Conservation (phyloP, 2,888 invertebrate species). For the Hypomecis atomaria region DNA sequence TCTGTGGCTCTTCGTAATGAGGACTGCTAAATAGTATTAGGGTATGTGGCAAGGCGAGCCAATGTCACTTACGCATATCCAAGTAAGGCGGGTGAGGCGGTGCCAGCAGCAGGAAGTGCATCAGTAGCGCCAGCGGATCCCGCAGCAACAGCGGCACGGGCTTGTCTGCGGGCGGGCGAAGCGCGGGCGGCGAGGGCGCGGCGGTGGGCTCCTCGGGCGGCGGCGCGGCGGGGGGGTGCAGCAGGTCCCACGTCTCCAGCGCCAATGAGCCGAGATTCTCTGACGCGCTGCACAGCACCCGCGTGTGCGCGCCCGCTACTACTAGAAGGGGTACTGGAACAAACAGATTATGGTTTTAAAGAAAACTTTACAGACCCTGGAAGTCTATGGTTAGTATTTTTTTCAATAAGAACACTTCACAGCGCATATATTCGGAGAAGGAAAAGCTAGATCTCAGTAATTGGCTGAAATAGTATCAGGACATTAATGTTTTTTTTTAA, state of each 20-base stretch:
- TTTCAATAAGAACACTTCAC: too few species aligned
- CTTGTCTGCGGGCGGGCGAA: slow-evolving; percentile 33
- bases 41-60: too few species aligned
- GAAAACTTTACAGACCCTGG: too few species aligned
- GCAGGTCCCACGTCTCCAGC: slow-evolving; percentile 56
- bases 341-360: too few species aligned
- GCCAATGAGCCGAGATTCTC: slow-evolving; percentile 52
- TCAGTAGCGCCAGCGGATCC: slow-evolving; percentile 93
- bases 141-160: slow-evolving; percentile 92
- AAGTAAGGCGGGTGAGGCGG: slow-evolving; percentile 88
- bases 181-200: slow-evolving; percentile 41
- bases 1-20: too few species aligned
- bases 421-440: too few species aligned
- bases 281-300: slow-evolving; percentile 83
- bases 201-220: slow-evolving; percentile 22
- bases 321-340: slow-evolving; percentile 95
- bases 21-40: too few species aligned
- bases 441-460: too few species aligned
- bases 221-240: slow-evolving; percentile 38
- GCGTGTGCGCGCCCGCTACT: slow-evolving; percentile 93
- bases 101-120: slow-evolving; percentile 94
- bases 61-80: slow-evolving; percentile 93
- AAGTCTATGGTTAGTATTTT: too few species aligned
- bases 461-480: too few species aligned
- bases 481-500: too few species aligned